Conservation (phyloP, 2,888 invertebrate genomes). For the Micoletzkya japonica region DNA sequence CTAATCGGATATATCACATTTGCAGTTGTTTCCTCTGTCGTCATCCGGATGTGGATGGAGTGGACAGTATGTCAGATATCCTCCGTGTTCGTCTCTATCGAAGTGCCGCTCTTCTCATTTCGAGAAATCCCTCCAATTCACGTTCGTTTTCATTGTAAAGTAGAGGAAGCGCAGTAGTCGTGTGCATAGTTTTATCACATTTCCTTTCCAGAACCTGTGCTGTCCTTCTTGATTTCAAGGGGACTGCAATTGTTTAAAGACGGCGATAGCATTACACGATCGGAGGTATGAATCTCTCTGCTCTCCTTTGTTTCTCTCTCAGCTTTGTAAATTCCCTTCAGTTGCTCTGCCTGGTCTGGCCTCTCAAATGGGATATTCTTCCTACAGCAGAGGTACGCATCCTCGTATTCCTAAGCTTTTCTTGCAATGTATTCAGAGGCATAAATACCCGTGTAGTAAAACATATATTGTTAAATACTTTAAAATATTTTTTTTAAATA, state of each 20-base stretch:
- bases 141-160: neutral
- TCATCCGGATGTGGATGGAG: slow-evolving; percentile 33
- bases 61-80: slow-evolving; percentile 25
- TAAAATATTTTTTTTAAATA: too few relatives aligned
- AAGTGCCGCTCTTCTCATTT: slow-evolving; percentile 20
- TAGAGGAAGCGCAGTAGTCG: too few relatives aligned
- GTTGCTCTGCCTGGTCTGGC: slow-evolving; percentile 24
- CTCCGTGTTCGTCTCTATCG: slow-evolving; percentile 11
- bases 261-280: slow-evolving; percentile 5
- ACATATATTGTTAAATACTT: too few relatives aligned
- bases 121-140: neutral
- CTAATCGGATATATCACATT: neutral
- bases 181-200: too few relatives aligned
- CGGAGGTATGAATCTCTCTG: neutral
- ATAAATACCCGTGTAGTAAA: too few relatives aligned
- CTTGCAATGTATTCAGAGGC: too few relatives aligned
- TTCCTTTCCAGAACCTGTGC: neutral
- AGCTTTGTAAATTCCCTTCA: too few relatives aligned
- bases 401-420: too few relatives aligned
- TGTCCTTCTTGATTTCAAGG: slow-evolving; percentile 6
- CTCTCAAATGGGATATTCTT: slow-evolving; percentile 16
- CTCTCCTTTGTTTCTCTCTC: neutral
- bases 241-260: slow-evolving; percentile 2
- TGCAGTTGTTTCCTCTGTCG: slow-evolving; percentile 37
- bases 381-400: slow-evolving; percentile 4